These are phyloP conservation scores for Panthera uncia DNA, from an alignment of 2,113 vertebrate species.

Conservation along the genomic window DNA sequence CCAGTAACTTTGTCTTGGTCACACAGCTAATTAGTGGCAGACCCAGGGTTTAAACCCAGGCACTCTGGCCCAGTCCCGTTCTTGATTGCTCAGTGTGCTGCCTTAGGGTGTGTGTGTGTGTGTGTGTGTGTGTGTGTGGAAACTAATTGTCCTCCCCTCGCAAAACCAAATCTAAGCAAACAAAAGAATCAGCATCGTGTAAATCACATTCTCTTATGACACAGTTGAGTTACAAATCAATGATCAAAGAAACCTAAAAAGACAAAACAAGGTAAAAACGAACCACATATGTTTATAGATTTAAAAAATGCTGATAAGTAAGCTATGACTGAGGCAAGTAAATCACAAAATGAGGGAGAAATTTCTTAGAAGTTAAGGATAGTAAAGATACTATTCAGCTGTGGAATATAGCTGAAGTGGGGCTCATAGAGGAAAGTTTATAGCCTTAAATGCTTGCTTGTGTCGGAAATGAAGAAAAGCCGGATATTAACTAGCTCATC, in stretches of 20 bases:
- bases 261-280: not conserved
- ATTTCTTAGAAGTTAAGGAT: not conserved
- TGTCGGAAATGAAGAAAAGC: not conserved
- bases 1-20: not conserved
- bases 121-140: not conserved
- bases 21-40: not conserved
- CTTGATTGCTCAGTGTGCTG: not conserved
- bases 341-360: not conserved
- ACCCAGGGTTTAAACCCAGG: too few species aligned
- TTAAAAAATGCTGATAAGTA: not conserved
- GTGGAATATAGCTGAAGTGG: not conserved
- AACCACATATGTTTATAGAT: not conserved
- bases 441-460: not conserved
- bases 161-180: not conserved
- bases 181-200: not conserved
- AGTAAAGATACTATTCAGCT: not conserved
- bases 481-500: not conserved
- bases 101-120: not conserved
- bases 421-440: not conserved
- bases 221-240: not conserved
- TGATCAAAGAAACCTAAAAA: not conserved
- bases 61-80: too few species aligned
- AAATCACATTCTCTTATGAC: not conserved
- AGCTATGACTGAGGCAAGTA: not conserved
- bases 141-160: not conserved